Conservation (phyloP, 1,140 invertebrate genomes). For the Pomacea maculata region DNA sequence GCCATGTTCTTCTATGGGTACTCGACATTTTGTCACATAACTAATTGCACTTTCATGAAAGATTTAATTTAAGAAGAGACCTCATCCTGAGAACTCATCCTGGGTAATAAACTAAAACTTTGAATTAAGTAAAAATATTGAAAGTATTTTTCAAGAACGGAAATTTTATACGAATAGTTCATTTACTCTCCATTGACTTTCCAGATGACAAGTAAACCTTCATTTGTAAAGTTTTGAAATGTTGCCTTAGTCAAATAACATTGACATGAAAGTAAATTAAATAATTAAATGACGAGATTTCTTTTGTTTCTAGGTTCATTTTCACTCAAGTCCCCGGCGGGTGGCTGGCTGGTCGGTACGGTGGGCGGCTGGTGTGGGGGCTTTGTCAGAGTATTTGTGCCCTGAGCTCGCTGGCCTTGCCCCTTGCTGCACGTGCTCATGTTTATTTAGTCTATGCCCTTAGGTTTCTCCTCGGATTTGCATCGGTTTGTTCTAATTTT, state of each 20-base stretch:
- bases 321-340: constrained; percentile 65
- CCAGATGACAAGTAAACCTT: too few species aligned
- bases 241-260: not conserved
- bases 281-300: not conserved
- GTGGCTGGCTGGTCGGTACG: constrained; percentile 65
- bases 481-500: constrained; percentile 34
- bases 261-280: not conserved
- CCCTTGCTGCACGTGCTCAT: constrained; percentile 39
- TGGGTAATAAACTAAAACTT: too few species aligned
- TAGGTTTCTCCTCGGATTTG: constrained; percentile 44
- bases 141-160: too few species aligned
- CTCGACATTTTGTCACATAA: not conserved
- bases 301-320: constrained; percentile 21
- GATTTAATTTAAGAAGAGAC: not conserved
- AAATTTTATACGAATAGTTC: too few species aligned
- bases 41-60: not conserved
- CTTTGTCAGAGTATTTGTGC: constrained; percentile 32
- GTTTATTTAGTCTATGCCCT: constrained; percentile 35
- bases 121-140: too few species aligned
- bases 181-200: not conserved
- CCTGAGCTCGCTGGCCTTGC: constrained; percentile 40
- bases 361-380: constrained; percentile 58
- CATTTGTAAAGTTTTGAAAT: not conserved
- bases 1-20: constrained; percentile 20
- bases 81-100: too few species aligned